Evolutionary conservation across 2,888 invertebrate genomes (phyloP).

Genomic region (Anorthoa munda): DNA sequence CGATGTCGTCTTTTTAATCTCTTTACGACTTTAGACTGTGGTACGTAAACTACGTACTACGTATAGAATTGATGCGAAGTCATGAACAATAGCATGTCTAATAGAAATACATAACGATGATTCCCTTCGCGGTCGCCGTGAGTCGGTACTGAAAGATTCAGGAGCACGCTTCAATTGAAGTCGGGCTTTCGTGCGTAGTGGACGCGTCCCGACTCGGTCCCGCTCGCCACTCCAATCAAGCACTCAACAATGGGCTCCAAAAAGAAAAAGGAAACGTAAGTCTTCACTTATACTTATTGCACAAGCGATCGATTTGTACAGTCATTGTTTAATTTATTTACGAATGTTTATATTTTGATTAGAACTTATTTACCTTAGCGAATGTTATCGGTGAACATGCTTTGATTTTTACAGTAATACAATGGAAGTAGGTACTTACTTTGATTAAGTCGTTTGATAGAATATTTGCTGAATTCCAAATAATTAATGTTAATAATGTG

Average conservation of each 20-base stretch:
- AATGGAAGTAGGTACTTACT: not conserved
- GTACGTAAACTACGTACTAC: not conserved
- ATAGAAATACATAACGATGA: conserved; percentile 39
- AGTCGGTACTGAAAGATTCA: conserved; percentile 57
- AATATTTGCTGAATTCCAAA: not conserved
- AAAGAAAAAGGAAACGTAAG: conserved; percentile 67
- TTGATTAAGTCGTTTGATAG: not conserved
- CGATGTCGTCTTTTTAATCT: conserved; percentile 27
- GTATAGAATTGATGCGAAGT: not conserved
- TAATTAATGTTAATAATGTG: too few relatives aligned
- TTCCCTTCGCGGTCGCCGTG: conserved; percentile 23
- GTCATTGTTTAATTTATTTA: conserved; percentile 10
- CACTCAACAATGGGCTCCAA: conserved; percentile 61
- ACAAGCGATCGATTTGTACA: conserved; percentile 46
- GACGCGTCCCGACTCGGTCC: conserved; percentile 35
- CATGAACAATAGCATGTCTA: conserved; percentile 16
- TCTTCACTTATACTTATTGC: conserved; percentile 31
- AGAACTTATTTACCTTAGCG: conserved; percentile 40
- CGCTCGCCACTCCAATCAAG: not conserved
- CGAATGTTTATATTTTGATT: conserved; percentile 43
- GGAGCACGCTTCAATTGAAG: conserved; percentile 48
- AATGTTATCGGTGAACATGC: conserved; percentile 44
- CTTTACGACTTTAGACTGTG: conserved; percentile 35
- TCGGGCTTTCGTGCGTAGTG: conserved; percentile 40
- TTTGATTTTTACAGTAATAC: conserved; percentile 20